Base-by-base conservation (phyloP, 1,140 invertebrate genomes). In the Colletes gigas region DNA sequence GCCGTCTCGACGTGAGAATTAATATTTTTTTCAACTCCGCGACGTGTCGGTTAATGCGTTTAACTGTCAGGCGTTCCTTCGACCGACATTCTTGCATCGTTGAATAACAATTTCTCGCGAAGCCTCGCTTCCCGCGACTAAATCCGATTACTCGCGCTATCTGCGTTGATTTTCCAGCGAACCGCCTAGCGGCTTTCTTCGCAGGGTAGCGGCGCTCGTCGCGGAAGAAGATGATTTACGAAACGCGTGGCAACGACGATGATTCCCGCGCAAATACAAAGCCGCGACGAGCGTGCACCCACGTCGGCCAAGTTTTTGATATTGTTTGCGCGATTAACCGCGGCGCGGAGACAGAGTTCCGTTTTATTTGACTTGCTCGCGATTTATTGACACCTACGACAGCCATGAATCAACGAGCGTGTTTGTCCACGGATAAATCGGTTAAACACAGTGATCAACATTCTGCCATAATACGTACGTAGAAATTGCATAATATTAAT, bases 321-420 rank as follows among this genome's bases (percentile, higher is more conserved):
- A 59, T 21, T 59, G n/a, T 59, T 59, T 59, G 59, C 21, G 50
- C 4, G 21, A 66, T 30, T 63, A 4, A 1, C 21, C 5, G 21
- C 30, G 0, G 10, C 17, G 47, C 17, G 30, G 8, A 21, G 4
- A 19, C 63, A 41, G 54, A 47, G 44, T 6, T 47, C 44, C 9
- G 44, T 75, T 72, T 55, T 80, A 60, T 80, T 81, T 76, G 54
- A 81, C 57, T 77, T 77, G n/a, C 73, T 54, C 10, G 21, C 21
- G 54, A 76, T 81, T 81, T 81, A 76, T 71, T 60, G 30, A 62
- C 63, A 52, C 50, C 19, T 66, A 52, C 50, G 21, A 39, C 62
- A 80, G 67, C 62, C 62, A 75, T 67, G 70, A 80, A 75, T 80
- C 71, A 75, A 74, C 77, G 12, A 39, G 39, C 21, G 7, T 67